Evolutionary conservation across 2,113 vertebrate species (phyloP), one percentile per base, ranked within the genome.

Genomic region (Acanthochromis polyacanthus): DNA sequence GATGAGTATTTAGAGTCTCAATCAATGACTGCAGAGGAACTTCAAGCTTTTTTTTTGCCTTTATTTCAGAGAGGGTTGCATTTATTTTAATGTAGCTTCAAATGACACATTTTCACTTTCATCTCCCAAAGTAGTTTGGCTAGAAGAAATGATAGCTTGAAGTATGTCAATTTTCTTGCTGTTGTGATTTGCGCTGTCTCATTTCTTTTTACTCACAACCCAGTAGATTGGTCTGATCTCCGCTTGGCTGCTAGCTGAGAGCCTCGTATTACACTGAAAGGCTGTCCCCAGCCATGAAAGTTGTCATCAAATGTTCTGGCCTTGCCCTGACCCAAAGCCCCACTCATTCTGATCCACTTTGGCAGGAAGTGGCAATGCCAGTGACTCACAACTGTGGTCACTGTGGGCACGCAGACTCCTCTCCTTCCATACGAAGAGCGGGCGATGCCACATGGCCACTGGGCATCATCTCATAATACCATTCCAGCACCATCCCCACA

Each of bases 401-500:
- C 78, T 58, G 80, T 85, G 75, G 83, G 80, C 81, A 81, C 6
- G 25, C 77, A 83, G 72, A 43, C 81, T 80, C 75, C 65, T 83
- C 63, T 88, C 58, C 28, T 78, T 87, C 81, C 85, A 86, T 85
- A 85, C 63, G 75, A 89, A 69, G 88, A 91, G 84, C 84, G 53
- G 88, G 85, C 70, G 89, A 88, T 84, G 73, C 90, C 88, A 92
- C 91, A 91, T 91, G 90, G 90, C 91, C 87, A 87, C 70, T 80
- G 89, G 87, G 89, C 84, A 90, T 83, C 74, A 66, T 90, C 85
- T 80, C 87, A 76, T 82, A 66, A 75, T 84, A 86, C 66, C 58
- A 81, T 91, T 89, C 86, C 90, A 86, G 80, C 91, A 91, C 89
- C 90, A 83, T 89, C 92, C 90, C 90, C 92, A 92, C 88, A 91